Evolutionary conservation across 2,113 vertebrate genomes (phyloP).

Genomic region (Meriones unguiculatus): DNA sequence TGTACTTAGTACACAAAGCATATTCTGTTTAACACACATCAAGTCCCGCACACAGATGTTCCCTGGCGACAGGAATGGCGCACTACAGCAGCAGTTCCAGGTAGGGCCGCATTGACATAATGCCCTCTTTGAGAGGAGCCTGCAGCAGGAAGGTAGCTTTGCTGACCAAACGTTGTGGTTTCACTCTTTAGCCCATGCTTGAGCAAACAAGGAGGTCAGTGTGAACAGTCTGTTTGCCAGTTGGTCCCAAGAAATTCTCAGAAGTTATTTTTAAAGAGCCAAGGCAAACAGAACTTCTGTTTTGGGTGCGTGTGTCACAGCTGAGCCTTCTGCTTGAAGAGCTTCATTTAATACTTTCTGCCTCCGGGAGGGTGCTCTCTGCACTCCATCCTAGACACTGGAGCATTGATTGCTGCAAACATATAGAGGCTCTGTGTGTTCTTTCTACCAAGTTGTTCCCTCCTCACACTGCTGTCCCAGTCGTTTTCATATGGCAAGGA

Average conservation of each 20-base stretch:
- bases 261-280: slow-evolving; percentile 76
- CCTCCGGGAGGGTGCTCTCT: slow-evolving; percentile 43
- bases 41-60: slow-evolving; percentile 23
- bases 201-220: slow-evolving; percentile 69
- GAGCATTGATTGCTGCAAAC: slow-evolving; percentile 61
- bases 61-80: slow-evolving; percentile 23
- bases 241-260: slow-evolving; percentile 71
- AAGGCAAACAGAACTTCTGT: slow-evolving; percentile 65
- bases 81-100: background rate
- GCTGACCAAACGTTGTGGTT: slow-evolving; percentile 60
- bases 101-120: background rate
- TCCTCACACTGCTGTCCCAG: slow-evolving; percentile 2
- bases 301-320: slow-evolving; percentile 58
- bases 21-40: slow-evolving; percentile 28
- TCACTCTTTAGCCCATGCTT: slow-evolving; percentile 16
- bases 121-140: slow-evolving; percentile 57
- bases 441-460: slow-evolving; percentile 39
- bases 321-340: slow-evolving; percentile 67
- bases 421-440: slow-evolving; percentile 58
- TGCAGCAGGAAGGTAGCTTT: slow-evolving; percentile 2
- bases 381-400: slow-evolving; percentile 65
- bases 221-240: slow-evolving; percentile 52
- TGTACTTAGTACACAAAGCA: slow-evolving; percentile 44
- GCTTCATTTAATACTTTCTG: slow-evolving; percentile 67
- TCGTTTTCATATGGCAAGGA: slow-evolving; percentile 4